Evolutionary conservation across 1,140 invertebrate genomes (phyloP).

Genomic region (Sitobion miscanthi): DNA sequence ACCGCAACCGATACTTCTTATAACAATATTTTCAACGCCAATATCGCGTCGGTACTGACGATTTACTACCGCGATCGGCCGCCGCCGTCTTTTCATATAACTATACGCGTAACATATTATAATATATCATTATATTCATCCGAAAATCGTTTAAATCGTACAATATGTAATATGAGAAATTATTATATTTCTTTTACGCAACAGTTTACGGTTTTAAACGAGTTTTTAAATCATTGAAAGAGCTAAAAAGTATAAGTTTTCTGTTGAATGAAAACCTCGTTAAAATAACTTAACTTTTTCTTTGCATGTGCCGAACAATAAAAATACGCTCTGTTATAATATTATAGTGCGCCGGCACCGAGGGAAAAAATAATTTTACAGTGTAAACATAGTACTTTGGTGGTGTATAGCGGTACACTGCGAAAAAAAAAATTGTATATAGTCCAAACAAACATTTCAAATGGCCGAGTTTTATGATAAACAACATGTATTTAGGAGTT

Average conservation of each 20-base stretch:
- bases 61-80: background rate
- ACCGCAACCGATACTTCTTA: background rate
- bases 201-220: background rate
- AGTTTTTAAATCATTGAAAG: background rate
- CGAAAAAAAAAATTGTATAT: background rate
- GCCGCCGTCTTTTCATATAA: background rate
- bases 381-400: background rate
- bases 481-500: background rate
- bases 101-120: background rate
- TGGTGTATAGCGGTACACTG: background rate
- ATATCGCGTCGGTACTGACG: background rate
- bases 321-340: background rate
- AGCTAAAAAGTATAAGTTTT: background rate
- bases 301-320: background rate
- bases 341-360: background rate
- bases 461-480: background rate
- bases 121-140: background rate
- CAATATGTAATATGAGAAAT: background rate
- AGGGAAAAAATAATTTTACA: background rate
- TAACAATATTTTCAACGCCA: background rate
- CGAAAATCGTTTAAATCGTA: background rate
- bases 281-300: conserved; percentile 9
- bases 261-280: background rate
- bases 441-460: background rate
- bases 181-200: background rate